Evolutionary conservation across 2,888 invertebrate species (phyloP), one percentile per base, ranked within the genome.

Genomic region (Diaperis boleti): DNA sequence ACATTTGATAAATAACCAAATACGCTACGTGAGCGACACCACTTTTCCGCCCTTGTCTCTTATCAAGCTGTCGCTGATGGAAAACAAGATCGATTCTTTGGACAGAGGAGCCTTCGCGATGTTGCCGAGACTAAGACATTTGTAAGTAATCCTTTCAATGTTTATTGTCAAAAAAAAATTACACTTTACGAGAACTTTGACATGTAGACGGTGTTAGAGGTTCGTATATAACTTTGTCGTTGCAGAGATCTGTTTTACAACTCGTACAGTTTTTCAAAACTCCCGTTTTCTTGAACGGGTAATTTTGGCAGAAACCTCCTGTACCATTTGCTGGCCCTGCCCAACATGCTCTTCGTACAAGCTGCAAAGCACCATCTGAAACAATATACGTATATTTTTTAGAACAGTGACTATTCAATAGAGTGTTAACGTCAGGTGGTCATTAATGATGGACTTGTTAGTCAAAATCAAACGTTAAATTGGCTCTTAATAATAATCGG

Each of bases 11-110:
- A 81, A 81, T 50, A 85, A 85, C 69, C 72, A 72, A 44, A 74
- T 85, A 20, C 74, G 74, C 41, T 71, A 67, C 15, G 74, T 85
- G 15, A 68, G 64, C 4, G 62, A 72, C 1, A 72, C 74, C 7
- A 80, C 78, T 72, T 82, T 85, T 68, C 82, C 82, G 2, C 70
- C 68, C 13, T 68, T 85, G 50, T 73, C 78, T 10, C 68, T 86
- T 17, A 74, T 76, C 18, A 81, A 80, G n/a, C 72, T 86, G 47
- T 84, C 84, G 3, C 69, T 86, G 73, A 82, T 82, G 14, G 80
- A 83, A 47, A 86, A 86, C 71, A 73, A 73, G 76, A 83, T 80
- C 67, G 74, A 69, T 54, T 65, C 50, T 45, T 77, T 81, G 65
- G 82, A 72, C 72, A 75, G 66, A 47, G 79, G 72, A 13, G 74